A percentile compares a stretch with the other conserved stretches of the same genome.
Evolutionary conservation across 2,888 invertebrate species (phyloP).

Genomic region (Phania funesta): DNA sequence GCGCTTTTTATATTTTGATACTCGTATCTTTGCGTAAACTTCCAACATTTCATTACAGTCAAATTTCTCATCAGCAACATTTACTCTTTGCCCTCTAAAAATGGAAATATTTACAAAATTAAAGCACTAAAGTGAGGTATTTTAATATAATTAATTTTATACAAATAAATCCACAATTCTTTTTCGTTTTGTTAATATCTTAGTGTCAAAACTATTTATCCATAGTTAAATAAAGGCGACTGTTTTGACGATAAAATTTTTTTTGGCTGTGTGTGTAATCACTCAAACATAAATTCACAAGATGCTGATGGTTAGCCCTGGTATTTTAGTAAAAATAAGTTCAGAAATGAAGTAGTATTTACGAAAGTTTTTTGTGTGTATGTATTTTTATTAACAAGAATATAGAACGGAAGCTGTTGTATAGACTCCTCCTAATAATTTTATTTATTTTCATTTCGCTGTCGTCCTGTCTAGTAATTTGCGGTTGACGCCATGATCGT

Average conservation of each 20-base stretch:
- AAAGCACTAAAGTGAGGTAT: conserved; percentile 60
- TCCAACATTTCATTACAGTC: no score
- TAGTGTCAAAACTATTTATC: conserved; percentile 66
- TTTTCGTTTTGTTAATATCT: conserved; percentile 54
- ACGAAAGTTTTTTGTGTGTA: not conserved
- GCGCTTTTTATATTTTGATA: no score
- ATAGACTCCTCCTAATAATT: conserved; percentile 46
- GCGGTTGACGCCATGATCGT: conserved; percentile 57
- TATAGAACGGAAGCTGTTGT: conserved; percentile 59
- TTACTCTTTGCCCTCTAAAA: no score
- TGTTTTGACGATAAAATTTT: conserved; percentile 11
- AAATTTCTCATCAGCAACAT: no score
- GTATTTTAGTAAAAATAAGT: conserved; percentile 6
- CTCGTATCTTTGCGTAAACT: no score
- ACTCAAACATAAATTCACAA: conserved; percentile 38
- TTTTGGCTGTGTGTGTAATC: conserved; percentile 37
- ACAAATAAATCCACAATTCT: conserved; percentile 18
- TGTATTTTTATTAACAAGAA: conserved; percentile 37
- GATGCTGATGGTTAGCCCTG: conserved; percentile 19
- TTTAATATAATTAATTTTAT: conserved; percentile 54
- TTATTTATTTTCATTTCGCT: conserved; percentile 5
- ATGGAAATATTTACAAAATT: conserved; percentile 37
- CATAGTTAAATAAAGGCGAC: conserved; percentile 50
- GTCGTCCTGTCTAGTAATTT: conserved; percentile 48
- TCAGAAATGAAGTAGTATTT: conserved; percentile 25